Evolutionary conservation across 53 echinoderm and acorn worm genomes (phyloP).

Genomic region (Mesocentrotus franciscanus): DNA sequence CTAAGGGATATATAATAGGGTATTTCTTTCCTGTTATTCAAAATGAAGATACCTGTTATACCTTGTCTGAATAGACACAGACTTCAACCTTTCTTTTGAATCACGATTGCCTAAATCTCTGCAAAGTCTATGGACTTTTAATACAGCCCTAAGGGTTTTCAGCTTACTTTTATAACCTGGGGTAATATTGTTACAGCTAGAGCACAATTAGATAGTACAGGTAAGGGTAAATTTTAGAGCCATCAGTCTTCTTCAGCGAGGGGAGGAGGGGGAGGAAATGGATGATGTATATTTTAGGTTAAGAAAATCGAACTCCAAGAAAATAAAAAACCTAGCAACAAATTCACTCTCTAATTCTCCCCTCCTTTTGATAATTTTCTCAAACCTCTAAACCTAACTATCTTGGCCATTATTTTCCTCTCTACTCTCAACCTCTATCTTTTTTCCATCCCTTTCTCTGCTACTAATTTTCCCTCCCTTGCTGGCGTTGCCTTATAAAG

Average conservation of each 20-base stretch:
- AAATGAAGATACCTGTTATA: background rate
- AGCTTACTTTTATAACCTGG: too few species aligned
- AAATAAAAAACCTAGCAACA: background rate
- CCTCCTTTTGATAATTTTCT: background rate
- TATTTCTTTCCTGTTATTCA: background rate
- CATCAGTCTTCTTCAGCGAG: background rate
- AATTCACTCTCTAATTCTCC: background rate
- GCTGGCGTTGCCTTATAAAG: background rate
- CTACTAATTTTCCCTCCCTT: background rate
- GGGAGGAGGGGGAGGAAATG: background rate
- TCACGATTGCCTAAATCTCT: background rate
- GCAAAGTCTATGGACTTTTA: background rate
- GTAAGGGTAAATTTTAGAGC: background rate
- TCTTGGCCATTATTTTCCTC: background rate
- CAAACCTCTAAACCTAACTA: background rate
- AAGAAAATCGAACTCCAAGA: background rate
- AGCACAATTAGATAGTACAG: background rate
- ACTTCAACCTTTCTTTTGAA: background rate
- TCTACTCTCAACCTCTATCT: background rate
- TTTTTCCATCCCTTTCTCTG: background rate
- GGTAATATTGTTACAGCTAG: slow-evolving; percentile 13
- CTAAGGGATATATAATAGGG: too few species aligned
- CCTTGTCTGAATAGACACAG: background rate
- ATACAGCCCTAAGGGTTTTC: background rate
- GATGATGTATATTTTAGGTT: background rate